Evolutionary conservation across 1,140 invertebrate genomes (phyloP), one percentile per base, ranked within the genome.

Genomic region (Patella vulgata): DNA sequence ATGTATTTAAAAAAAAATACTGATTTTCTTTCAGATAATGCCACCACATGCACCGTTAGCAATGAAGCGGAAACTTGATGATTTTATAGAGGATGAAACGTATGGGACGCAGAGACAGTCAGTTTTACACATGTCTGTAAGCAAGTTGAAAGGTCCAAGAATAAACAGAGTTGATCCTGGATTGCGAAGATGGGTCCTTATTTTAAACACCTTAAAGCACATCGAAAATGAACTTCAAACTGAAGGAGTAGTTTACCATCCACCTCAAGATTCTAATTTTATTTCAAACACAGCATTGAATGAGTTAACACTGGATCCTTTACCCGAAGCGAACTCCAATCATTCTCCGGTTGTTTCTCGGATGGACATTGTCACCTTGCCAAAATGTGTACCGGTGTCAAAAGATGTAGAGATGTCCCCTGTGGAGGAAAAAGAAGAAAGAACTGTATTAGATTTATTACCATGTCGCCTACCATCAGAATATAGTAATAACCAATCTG

Each of bases 91-190:
- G 44, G 71, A 69, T 51, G 42, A 54, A 28, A 48, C 40, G 23
- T 68, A 69, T 57, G 58, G 59, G 14, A 60, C 59, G 46, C 89
- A 93, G 53, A 86, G 95, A 19, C 88, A 95, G 66, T 92, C 93
- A 70, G 93, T 97, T 68, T 89, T 96, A 72, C 95, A 96, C 78
- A 89, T 96, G 44, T 96, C 93, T 53, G 93, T 96, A 89, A 91
- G 91, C 80, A 98, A 98, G 84, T 85, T 98, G 59, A 93, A 95
- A 82, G 92, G 91, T 63, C 90, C 92, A 2, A 67, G 63, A 25
- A 62, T 67, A 19, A 66, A 67, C 42, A 67, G 66, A 44, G 70
- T 76, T 27, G 94, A 97, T 80, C 93, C 94, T 17, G 93, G 91
- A 59, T 86, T 98, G n/a, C 89, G 93, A 56, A 89, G 93, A 42